Evolutionary conservation across 2,113 vertebrate genomes (phyloP), one percentile per base, ranked within the genome.

Genomic region (Heptranchias perlo): DNA sequence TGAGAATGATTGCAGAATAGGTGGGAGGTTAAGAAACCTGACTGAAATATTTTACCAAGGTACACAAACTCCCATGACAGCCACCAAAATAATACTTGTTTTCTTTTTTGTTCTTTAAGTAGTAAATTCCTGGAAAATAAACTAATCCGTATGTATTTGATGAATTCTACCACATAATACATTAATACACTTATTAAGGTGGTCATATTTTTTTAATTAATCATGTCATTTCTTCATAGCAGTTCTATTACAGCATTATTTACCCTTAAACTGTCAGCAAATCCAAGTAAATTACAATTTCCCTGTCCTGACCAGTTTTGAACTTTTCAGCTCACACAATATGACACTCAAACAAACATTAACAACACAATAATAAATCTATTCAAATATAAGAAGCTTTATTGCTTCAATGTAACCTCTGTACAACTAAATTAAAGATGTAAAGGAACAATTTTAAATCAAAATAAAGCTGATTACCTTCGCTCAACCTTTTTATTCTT

Each of bases 21-120:
- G 35, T 93, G n/a, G 58, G 89, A 64, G 35, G 35, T 93, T 93
- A 93, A 93, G 62, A 93, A 93, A 62, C 89, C 5, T 93, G 89
- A 93, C 35, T 93, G 58, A 93, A 39, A 62, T 93, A n/a, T 0
- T 58, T 92, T 54, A 92, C 35, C 47, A 91, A 54, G 52, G 87
- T 16, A 54, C 31, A 61, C 87, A n/a, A n/a, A 92, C 52, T 92
- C 87, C 87, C 87, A 61, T 61, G 35, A 58, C 87, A 92, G 52
- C 54, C 25, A n/a, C 13, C 21, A 52, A n/a, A 58, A 91, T n/a
- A 58, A 91, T 5, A 14, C 76, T 2, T 86, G 0, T 8, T 92
- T 62, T 7, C 16, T n/a, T 92, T 92, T 61, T 82, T n/a, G 7
- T 18, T 82, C 58, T 10, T 69, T 62, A 62, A 62, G 58, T 23